phyloP scores from a whole-genome alignment of 2,113 vertebrate species.

The Taurulus bubalis region DNA sequence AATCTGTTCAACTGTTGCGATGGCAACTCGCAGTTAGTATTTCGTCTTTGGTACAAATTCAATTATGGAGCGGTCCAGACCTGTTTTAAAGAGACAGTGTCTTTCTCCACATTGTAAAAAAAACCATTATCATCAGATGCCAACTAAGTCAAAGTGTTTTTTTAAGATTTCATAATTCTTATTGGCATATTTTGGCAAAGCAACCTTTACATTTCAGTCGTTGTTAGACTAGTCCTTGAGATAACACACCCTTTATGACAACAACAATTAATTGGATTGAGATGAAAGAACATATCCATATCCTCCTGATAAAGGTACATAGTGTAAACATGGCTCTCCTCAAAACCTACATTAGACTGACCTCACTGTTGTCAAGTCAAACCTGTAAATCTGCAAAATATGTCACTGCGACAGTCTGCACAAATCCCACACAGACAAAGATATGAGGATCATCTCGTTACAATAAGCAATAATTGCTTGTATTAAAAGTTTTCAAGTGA shows the following conservation, averaged over 20 bases:
- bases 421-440: neutral
- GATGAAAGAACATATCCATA: neutral
- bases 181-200: neutral
- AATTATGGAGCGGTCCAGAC: neutral
- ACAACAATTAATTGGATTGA: neutral
- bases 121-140: neutral
- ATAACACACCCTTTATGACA: neutral
- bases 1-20: neutral
- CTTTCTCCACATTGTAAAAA: neutral
- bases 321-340: no score
- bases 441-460: neutral
- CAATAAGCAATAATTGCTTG: neutral
- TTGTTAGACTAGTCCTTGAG: neutral
- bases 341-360: no score
- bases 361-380: no score
- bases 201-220: neutral
- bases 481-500: neutral
- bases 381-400: no score
- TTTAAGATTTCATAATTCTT: neutral
- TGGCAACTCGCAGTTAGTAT: neutral
- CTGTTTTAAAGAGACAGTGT: neutral
- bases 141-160: neutral
- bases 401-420: neutral
- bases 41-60: neutral
- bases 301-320: no score